Conservation (phyloP, 1,140 invertebrate genomes). For the Carcinoscorpius rotundicauda region DNA sequence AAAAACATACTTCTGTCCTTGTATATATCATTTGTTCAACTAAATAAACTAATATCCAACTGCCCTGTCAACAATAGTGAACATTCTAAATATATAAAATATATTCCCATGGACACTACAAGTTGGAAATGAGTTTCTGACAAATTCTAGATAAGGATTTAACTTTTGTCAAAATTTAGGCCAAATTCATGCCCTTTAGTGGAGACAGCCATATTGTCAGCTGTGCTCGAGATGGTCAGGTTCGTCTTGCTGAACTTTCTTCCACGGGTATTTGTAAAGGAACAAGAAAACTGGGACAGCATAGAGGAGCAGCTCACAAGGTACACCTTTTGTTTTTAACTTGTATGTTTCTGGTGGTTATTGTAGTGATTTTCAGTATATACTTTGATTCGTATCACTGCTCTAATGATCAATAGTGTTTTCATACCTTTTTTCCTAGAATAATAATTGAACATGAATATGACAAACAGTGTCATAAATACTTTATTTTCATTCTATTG, state of each 20-base stretch:
- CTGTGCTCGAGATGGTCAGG: conserved; percentile 77
- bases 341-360: not conserved
- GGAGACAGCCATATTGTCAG: conserved; percentile 73
- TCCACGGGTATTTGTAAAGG: conserved; percentile 38
- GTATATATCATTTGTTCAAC: too few relatives aligned
- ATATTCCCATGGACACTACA: too few relatives aligned
- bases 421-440: too few relatives aligned
- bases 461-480: too few relatives aligned
- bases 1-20: too few relatives aligned
- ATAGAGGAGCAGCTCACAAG: conserved; percentile 59
- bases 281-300: conserved; percentile 50
- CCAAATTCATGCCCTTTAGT: conserved; percentile 51
- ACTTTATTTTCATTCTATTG: too few relatives aligned
- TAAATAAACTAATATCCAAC: not conserved
- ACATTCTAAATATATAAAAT: not conserved
- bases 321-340: conserved; percentile 22
- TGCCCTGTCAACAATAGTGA: not conserved
- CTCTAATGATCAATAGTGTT: too few relatives aligned
- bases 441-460: too few relatives aligned
- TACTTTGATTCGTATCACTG: too few relatives aligned
- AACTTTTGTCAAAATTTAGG: conserved; percentile 34
- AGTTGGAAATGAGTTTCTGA: not conserved
- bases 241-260: conserved; percentile 46
- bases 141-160: conserved; percentile 5
- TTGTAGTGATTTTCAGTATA: too few relatives aligned